phyloP scores from a whole-genome alignment of 1,140 invertebrate genomes.

The Sarcophaga bullata region DNA sequence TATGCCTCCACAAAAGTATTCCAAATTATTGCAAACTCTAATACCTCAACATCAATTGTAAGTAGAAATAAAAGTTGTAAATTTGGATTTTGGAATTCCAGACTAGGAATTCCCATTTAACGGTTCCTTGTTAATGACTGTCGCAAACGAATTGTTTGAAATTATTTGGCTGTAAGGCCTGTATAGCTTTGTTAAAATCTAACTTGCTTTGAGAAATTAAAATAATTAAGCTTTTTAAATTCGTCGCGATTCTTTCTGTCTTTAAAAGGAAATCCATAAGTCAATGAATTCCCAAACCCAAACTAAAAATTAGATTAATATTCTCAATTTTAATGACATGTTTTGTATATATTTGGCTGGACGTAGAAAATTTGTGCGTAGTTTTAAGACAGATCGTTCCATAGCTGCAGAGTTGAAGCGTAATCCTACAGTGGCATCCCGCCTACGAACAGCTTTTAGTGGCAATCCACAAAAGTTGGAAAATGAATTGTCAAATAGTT shows the following conservation, averaged over 20 bases:
- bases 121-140: no score
- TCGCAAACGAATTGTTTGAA: no score
- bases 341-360: background rate
- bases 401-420: conserved; percentile 74
- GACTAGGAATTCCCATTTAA: background rate
- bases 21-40: conserved; percentile 50
- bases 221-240: no score
- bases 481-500: conserved; percentile 52
- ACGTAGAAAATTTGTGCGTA: conserved; percentile 54
- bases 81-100: no score
- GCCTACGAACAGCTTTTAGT: conserved; percentile 71
- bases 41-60: conserved; percentile 51
- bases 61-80: conserved; percentile 41
- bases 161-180: no score
- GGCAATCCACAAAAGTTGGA: conserved; percentile 51
- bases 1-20: conserved; percentile 49
- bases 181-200: no score
- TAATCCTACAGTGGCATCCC: conserved; percentile 73
- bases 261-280: background rate
- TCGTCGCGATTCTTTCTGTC: no score
- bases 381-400: conserved; percentile 80
- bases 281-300: background rate
- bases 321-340: background rate
- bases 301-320: background rate
- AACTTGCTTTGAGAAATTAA: no score